These are phyloP conservation scores for Eurystomus gularis DNA, from an alignment of 2,113 vertebrate species.

Conservation along the genomic window DNA sequence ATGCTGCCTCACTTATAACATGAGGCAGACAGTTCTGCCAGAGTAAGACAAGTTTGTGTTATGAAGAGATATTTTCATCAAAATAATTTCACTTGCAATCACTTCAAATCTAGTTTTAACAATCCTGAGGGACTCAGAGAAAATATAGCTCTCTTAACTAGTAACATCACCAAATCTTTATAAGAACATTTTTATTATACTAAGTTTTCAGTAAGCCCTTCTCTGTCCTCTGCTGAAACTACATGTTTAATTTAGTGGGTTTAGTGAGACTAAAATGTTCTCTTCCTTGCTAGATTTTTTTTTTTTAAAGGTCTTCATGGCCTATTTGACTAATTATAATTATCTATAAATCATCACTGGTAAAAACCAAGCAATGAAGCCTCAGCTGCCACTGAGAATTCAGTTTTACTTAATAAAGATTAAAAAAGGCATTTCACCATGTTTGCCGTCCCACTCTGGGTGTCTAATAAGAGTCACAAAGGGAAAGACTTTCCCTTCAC, in stretches of 20 bases:
- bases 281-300: not conserved
- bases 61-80: not conserved
- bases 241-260: not conserved
- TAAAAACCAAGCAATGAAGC: not conserved
- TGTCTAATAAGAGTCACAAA: not conserved
- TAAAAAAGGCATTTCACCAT: not conserved
- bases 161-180: not conserved
- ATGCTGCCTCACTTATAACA: not conserved
- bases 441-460: not conserved
- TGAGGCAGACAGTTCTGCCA: not conserved
- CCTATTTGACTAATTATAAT: conserved; percentile 39
- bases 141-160: not conserved
- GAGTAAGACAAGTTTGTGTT: not conserved
- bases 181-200: conserved; percentile 29
- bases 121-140: not conserved
- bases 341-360: conserved; percentile 23
- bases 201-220: conserved; percentile 33
- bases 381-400: not conserved
- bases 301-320: conserved; percentile 24
- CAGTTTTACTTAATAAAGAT: not conserved
- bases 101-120: conserved; percentile 11
- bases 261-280: conserved; percentile 24
- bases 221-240: conserved; percentile 14
- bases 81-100: conserved; percentile 24
- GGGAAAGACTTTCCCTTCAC: not conserved